Conservation (phyloP, 2,888 invertebrate genomes). For the Oscheius sp. region DNA sequence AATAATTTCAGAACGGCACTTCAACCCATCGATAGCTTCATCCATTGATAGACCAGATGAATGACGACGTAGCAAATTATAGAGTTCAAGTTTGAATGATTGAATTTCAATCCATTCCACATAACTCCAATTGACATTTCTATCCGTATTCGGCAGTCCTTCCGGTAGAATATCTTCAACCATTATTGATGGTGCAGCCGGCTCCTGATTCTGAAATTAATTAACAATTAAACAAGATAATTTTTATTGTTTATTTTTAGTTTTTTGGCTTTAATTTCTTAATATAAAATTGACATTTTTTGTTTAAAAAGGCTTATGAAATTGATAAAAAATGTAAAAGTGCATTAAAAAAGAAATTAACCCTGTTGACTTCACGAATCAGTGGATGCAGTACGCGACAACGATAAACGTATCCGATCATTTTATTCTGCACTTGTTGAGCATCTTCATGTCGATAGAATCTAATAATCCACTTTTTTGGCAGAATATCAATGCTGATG, state of each 20-base stretch:
- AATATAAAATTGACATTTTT: too few relatives aligned
- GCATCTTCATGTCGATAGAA: constrained; percentile 28
- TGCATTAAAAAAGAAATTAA: not conserved
- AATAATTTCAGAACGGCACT: not conserved
- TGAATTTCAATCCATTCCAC: constrained; percentile 21
- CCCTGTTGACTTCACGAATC: not conserved
- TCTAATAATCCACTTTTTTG: constrained; percentile 17
- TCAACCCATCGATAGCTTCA: not conserved
- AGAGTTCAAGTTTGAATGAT: not conserved
- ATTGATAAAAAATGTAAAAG: too few relatives aligned
- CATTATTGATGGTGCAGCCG: not conserved
- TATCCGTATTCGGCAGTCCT: not conserved
- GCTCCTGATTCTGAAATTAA: not conserved
- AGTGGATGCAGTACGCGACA: not conserved
- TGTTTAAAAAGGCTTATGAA: too few relatives aligned
- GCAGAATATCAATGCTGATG: constrained; percentile 2
- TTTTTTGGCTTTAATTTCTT: not conserved
- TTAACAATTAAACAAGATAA: too few relatives aligned
- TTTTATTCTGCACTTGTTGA: not conserved
- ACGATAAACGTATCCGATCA: not conserved
- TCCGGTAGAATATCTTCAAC: not conserved
- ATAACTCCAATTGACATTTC: constrained; percentile 6
- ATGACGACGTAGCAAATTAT: not conserved
- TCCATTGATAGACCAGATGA: constrained; percentile 1
- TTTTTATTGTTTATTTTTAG: too few relatives aligned